These are phyloP conservation scores for Clamator glandarius DNA, from an alignment of 2,797 vertebrate species.

Conservation along the genomic window DNA sequence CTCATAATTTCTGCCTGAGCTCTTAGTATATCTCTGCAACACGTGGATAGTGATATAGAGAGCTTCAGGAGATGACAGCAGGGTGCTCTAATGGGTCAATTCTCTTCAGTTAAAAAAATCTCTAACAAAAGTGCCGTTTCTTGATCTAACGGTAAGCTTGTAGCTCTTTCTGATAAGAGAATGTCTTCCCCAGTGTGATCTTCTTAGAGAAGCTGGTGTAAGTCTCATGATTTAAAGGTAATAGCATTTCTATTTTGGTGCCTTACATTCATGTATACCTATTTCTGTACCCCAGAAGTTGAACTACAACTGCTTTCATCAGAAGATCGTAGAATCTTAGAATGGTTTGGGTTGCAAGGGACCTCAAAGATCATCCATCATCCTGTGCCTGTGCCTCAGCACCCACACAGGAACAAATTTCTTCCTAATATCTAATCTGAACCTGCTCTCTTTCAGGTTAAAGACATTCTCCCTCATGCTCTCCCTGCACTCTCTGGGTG, in stretches of 20 bases:
- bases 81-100: not conserved
- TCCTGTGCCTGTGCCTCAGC: too few species aligned
- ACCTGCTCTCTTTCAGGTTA: too few species aligned
- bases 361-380: too few species aligned
- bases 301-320: not conserved
- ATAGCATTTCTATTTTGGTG: not conserved
- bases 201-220: accelerated
- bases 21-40: not conserved
- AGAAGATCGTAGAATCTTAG: not conserved
- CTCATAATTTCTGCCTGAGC: not conserved
- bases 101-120: not conserved
- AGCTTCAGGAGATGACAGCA: not conserved
- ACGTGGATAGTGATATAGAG: not conserved
- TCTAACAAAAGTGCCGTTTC: not conserved
- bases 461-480: too few species aligned
- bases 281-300: not conserved
- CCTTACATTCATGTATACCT: not conserved
- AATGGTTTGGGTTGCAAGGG: too few species aligned
- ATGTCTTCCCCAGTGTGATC: not conserved
- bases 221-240: not conserved
- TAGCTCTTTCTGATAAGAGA: not conserved
- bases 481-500: too few species aligned
- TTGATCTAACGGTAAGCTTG: not conserved
- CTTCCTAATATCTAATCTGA: too few species aligned
- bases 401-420: too few species aligned